Conservation (phyloP, 2,113 vertebrate species). For the Callocephalon fimbriatum region DNA sequence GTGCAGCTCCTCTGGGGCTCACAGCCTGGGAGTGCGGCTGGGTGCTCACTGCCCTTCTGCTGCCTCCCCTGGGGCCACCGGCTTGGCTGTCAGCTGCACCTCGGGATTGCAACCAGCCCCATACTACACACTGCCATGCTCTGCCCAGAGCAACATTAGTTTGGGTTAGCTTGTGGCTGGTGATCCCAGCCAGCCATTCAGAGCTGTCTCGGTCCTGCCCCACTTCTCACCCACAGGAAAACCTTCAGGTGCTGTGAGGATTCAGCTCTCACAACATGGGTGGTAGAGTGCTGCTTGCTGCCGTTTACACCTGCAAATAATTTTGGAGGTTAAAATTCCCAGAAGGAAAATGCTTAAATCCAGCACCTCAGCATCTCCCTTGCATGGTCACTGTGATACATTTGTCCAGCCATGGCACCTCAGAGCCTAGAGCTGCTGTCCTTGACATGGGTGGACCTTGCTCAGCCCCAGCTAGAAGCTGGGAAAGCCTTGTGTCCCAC, state of each 20-base stretch:
- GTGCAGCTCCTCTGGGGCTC: neutral
- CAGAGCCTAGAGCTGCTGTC: neutral
- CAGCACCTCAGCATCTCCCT: neutral
- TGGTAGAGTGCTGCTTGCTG: neutral
- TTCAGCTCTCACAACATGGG: neutral
- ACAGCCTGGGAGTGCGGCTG: neutral
- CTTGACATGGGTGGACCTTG: neutral
- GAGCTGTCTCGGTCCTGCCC: neutral
- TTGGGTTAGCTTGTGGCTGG: neutral
- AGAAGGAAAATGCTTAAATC: neutral
- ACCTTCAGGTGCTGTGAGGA: neutral
- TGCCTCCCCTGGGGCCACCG: fast-evolving
- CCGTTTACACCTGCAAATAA: neutral
- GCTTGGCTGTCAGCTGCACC: fast-evolving
- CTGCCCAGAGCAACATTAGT: neutral
- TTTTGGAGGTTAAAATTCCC: neutral
- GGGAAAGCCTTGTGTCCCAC: neutral
- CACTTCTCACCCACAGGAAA: neutral
- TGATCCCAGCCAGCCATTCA: neutral
- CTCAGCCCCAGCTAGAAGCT: neutral
- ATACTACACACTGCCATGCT: fast-evolving
- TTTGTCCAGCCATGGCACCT: neutral
- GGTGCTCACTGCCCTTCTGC: neutral
- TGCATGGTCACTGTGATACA: fast-evolving
- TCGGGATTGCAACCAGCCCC: neutral